These are phyloP conservation scores for Apamea monoglypha DNA, from an alignment of 2,888 invertebrate species.

Conservation along the genomic window DNA sequence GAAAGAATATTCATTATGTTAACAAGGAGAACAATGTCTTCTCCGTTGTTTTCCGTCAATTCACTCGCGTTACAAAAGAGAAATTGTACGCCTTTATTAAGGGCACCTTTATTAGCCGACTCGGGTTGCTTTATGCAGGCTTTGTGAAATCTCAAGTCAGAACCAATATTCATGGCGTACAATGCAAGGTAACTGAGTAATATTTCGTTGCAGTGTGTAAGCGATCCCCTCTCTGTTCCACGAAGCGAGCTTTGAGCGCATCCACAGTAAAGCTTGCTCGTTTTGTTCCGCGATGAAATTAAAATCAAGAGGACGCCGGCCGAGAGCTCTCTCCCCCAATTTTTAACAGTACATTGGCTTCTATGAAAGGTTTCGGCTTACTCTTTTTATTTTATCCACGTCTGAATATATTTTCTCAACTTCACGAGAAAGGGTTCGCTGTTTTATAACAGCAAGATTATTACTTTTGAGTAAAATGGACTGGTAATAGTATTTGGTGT, in stretches of 20 bases:
- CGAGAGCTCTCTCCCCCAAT: slow-evolving; percentile 64
- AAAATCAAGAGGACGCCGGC: slow-evolving; percentile 71
- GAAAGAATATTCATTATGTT: slow-evolving; percentile 35
- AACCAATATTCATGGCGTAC: slow-evolving; percentile 60
- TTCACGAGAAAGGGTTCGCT: slow-evolving; percentile 36
- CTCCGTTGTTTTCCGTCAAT: slow-evolving; percentile 44
- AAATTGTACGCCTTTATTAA: slow-evolving; percentile 44
- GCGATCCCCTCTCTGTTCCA: slow-evolving; percentile 41
- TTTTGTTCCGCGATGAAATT: slow-evolving; percentile 75
- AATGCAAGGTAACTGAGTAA: slow-evolving; percentile 53
- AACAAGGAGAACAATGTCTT: slow-evolving; percentile 41
- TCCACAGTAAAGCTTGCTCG: slow-evolving; percentile 66
- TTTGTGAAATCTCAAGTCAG: slow-evolving; percentile 58
- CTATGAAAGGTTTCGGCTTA: slow-evolving; percentile 61
- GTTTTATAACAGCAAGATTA: slow-evolving; percentile 34
- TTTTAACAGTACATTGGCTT: slow-evolving; percentile 70
- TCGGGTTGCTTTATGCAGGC: slow-evolving; percentile 42
- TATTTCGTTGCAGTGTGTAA: slow-evolving; percentile 52
- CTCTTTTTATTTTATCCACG: slow-evolving; percentile 64
- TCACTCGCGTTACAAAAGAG: slow-evolving; percentile 45
- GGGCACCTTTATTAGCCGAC: slow-evolving; percentile 31
- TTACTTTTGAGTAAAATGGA: slow-evolving; percentile 26
- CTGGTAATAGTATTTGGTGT: not conserved
- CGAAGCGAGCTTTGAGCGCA: slow-evolving; percentile 65
- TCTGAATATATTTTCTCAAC: slow-evolving; percentile 51